Evolutionary conservation across 2,888 invertebrate genomes (phyloP), one percentile per base, ranked within the genome.

Genomic region (Axea sp.): DNA sequence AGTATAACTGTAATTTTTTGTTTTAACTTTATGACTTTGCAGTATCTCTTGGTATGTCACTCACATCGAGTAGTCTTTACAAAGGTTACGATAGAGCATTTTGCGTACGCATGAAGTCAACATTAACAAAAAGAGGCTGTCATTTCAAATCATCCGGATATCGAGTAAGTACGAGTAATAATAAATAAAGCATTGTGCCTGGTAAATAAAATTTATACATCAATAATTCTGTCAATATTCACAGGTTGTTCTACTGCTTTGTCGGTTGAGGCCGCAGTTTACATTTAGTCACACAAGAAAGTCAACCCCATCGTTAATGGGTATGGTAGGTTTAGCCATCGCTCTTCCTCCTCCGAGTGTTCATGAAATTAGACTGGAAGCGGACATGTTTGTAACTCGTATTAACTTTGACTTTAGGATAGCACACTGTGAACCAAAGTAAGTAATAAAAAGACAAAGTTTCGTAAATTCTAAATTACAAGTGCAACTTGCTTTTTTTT

Each of bases 61-160:
- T 96, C 78, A 91, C 91, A 45, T 91, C 93, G 7, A 92, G 91
- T 67, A 91, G 92, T 60, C 85, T 89, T 31, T 96, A 93, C 89
- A 93, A 95, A 85, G 96, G 96, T 28, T 92, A 95, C 89, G 96
- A 97, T 83, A 89, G 97, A 83, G 95, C 96, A 33, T 97, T 97
- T 89, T 98, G 98, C 88, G 91, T 98, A 43, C 91, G 98, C 78
- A 98, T 98, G 98, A 98, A 98, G 88, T 98, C 98, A 57, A 98
- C 98, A 0, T 90, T 98, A 73, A 98, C 98, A 45, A 98, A 98
- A 89, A 90, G 98, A 83, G 98, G 98, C 68, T 98, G 98, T 87
- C 97, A 97, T 88, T 97, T 97, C 89, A 97, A 97, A 88, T 96
- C 96, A 28, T 97, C 96, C 76, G 97, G 97, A 88, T 97, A 96